Conservation (phyloP, 2,888 invertebrate species). For the Drosophila leonis region DNA sequence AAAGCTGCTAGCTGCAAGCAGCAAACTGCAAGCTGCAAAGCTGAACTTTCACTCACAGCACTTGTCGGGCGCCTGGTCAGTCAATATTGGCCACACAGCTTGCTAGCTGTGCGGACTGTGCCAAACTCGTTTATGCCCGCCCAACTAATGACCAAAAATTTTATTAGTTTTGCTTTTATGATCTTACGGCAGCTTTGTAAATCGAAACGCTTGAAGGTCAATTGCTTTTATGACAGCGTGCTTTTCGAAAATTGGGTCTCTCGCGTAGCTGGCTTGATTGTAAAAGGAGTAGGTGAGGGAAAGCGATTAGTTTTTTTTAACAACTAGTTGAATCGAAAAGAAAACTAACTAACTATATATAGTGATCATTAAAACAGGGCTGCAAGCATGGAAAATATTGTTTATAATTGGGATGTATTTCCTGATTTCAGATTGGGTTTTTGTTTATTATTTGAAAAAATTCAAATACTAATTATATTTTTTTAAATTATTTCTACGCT, state of each 20-base stretch:
- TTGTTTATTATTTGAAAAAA: background rate
- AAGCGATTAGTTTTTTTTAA: constrained; percentile 8
- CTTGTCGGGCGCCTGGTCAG: constrained; percentile 59
- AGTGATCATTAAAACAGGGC: background rate
- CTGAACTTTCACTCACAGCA: constrained; percentile 74
- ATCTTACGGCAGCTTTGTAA: constrained; percentile 38
- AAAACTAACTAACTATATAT: background rate
- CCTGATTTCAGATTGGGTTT: background rate
- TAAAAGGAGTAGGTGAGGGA: constrained; percentile 21
- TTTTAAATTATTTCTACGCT: background rate
- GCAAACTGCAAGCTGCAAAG: constrained; percentile 15
- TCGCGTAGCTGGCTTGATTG: constrained; percentile 25
- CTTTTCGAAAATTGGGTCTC: constrained; percentile 59
- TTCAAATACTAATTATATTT: background rate
- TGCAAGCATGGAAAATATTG: background rate
- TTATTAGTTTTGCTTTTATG: constrained; percentile 59
- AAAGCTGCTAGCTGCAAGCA: constrained; percentile 7
- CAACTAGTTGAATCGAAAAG: constrained; percentile 20
- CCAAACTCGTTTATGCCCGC: constrained; percentile 59
- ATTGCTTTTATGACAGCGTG: constrained; percentile 58
- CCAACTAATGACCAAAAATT: constrained; percentile 74
- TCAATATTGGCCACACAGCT: constrained; percentile 54
- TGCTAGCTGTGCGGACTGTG: constrained; percentile 13
- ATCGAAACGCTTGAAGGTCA: constrained; percentile 69
- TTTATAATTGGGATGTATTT: background rate